Evolutionary conservation across 64 coral and sea anemone species (phyloP).

Genomic region (Montipora cactus): DNA sequence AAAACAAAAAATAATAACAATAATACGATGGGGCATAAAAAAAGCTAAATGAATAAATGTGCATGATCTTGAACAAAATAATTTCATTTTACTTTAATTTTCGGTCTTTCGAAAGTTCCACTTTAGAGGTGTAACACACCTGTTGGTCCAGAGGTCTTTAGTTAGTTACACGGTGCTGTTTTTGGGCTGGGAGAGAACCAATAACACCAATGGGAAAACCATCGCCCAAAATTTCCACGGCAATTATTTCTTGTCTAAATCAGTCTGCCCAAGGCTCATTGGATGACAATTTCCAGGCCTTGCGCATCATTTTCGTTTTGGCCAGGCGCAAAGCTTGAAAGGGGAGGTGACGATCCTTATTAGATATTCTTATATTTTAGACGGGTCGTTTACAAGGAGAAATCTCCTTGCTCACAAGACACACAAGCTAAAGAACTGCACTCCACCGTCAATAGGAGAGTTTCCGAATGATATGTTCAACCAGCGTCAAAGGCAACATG

Average conservation of each 20-base stretch:
- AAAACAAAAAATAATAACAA: no score
- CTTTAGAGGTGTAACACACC: background rate
- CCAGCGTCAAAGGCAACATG: constrained; percentile 84
- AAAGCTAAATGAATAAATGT: no score
- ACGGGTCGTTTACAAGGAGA: background rate
- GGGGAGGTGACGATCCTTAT: background rate
- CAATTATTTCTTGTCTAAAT: no score
- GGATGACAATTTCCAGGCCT: background rate
- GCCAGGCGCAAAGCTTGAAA: background rate
- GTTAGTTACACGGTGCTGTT: background rate
- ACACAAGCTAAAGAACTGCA: constrained; percentile 80
- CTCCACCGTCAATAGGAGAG: constrained; percentile 92
- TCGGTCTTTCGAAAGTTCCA: no score
- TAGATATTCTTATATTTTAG: background rate
- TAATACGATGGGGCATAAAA: no score
- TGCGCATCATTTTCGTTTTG: background rate
- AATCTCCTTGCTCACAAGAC: constrained; percentile 82
- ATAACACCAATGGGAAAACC: background rate
- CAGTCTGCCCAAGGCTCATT: background rate
- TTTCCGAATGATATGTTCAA: constrained; percentile 91
- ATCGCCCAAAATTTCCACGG: no score
- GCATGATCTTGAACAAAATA: no score
- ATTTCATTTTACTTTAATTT: background rate
- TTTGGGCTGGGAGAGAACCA: background rate
- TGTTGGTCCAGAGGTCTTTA: background rate